Percentiles rank a stretch among this genome's conserved stretches.
Evolutionary conservation across 2,888 invertebrate species (phyloP).

Genomic region (Idaea straminata): DNA sequence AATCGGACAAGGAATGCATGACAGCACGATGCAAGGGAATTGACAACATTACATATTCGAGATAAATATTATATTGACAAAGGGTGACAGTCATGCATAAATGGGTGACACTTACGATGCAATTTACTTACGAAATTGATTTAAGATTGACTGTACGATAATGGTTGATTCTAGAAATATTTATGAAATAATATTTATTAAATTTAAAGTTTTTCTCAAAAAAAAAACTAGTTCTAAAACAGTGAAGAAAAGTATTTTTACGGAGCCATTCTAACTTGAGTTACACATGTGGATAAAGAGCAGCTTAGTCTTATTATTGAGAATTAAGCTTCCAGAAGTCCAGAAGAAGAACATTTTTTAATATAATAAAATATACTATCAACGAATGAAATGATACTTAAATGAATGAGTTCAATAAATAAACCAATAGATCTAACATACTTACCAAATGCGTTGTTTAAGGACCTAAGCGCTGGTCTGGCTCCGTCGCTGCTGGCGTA

Average conservation of each 20-base stretch:
- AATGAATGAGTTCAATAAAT: background rate
- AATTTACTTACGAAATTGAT: constrained; percentile 17
- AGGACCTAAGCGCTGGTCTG: constrained; percentile 88
- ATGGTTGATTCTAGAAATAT: background rate
- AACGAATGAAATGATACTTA: background rate
- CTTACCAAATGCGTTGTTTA: constrained; percentile 69
- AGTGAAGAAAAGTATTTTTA: too few relatives aligned
- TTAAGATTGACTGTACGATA: background rate
- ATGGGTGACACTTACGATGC: constrained; percentile 14
- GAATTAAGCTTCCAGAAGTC: too few relatives aligned
- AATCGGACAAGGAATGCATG: constrained; percentile 1
- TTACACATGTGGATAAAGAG: too few relatives aligned
- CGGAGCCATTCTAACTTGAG: too few relatives aligned
- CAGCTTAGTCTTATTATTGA: too few relatives aligned
- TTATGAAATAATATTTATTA: background rate
- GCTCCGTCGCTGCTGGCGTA: constrained; percentile 95
- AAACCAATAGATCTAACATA: constrained; percentile 12
- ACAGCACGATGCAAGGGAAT: background rate
- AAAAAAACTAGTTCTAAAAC: too few relatives aligned
- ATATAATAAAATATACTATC: background rate
- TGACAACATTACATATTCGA: too few relatives aligned
- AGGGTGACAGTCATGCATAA: constrained; percentile 16
- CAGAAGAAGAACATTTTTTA: too few relatives aligned
- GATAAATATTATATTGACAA: background rate
- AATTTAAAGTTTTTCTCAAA: background rate